These are phyloP conservation scores for Pyrocoelia pectoralis DNA, from an alignment of 2,888 invertebrate genomes.

Conservation along the genomic window DNA sequence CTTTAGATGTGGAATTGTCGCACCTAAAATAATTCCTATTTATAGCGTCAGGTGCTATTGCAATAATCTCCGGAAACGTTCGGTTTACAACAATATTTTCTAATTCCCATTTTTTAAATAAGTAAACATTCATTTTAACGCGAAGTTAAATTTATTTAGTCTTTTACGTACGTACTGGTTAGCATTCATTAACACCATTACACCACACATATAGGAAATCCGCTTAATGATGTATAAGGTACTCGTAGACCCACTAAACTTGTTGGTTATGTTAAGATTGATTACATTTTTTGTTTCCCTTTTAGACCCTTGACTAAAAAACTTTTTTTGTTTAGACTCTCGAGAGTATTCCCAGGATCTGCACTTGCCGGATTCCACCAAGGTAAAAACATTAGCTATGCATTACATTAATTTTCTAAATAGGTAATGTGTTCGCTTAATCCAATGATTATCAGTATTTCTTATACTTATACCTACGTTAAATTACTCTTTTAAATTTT, in stretches of 20 bases:
- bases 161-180: slow-evolving; percentile 35
- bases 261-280: not conserved
- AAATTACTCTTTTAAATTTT: too few species aligned
- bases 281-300: too few species aligned
- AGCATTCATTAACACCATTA: not conserved
- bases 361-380: slow-evolving; percentile 82
- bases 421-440: too few species aligned
- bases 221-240: too few species aligned
- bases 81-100: not conserved
- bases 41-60: slow-evolving; percentile 24
- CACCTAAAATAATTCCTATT: slow-evolving; percentile 25
- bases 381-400: too few species aligned
- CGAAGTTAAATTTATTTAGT: slow-evolving; percentile 49
- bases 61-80: not conserved
- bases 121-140: not conserved
- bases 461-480: too few species aligned
- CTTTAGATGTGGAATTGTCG: not conserved
- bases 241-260: too few species aligned
- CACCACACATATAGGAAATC: too few species aligned
- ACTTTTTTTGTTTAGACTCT: slow-evolving; percentile 69
- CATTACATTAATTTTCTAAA: slow-evolving; percentile 11
- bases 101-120: too few species aligned
- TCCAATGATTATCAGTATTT: too few species aligned
- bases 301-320: not conserved
- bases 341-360: slow-evolving; percentile 81